A percentile compares a stretch with the other conserved stretches of the same genome.
Evolutionary conservation across 2,888 invertebrate species (phyloP).

Genomic region (Ferdinandea cuprea): DNA sequence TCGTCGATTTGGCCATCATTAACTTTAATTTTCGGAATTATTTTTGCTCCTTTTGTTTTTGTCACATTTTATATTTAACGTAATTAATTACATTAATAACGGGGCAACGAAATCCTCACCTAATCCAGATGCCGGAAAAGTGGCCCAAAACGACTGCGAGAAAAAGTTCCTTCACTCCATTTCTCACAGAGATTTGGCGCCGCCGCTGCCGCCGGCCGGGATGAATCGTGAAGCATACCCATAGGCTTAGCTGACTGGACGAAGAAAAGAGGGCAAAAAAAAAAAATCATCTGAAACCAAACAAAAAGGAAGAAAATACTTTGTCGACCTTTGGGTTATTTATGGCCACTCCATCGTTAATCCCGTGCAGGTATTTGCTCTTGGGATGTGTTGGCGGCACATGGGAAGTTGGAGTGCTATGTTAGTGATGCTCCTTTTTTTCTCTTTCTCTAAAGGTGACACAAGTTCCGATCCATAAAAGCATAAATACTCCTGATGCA

Average conservation of each 20-base stretch:
- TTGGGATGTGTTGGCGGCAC: slow-evolving; percentile 52
- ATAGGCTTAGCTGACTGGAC: slow-evolving; percentile 26
- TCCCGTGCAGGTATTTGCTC: slow-evolving; percentile 73
- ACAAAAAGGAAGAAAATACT: too few relatives aligned
- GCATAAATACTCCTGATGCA: slow-evolving; percentile 72
- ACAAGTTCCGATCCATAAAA: slow-evolving; percentile 63
- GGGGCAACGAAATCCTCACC: slow-evolving; percentile 72
- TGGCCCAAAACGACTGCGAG: slow-evolving; percentile 35
- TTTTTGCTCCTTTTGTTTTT: slow-evolving; percentile 76
- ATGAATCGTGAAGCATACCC: slow-evolving; percentile 11
- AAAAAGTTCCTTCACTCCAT: slow-evolving; percentile 47
- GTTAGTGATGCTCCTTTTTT: slow-evolving; percentile 1
- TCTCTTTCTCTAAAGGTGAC: slow-evolving; percentile 42
- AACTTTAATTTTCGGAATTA: slow-evolving; percentile 76
- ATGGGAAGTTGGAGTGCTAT: not conserved
- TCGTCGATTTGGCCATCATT: slow-evolving; percentile 72
- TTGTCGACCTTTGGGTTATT: slow-evolving; percentile 71
- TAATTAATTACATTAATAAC: slow-evolving; percentile 77
- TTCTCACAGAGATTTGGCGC: slow-evolving; percentile 17
- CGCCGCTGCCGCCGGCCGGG: too few relatives aligned
- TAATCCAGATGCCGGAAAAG: slow-evolving; percentile 73
- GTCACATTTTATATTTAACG: slow-evolving; percentile 77
- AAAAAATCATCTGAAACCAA: too few relatives aligned
- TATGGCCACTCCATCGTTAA: slow-evolving; percentile 72
- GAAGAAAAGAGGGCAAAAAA: slow-evolving; percentile 30